A percentile compares a stretch with the other conserved stretches of the same genome.
Conservation (phyloP, 2,113 vertebrate species). For the Brachypodius melanocephalos region DNA sequence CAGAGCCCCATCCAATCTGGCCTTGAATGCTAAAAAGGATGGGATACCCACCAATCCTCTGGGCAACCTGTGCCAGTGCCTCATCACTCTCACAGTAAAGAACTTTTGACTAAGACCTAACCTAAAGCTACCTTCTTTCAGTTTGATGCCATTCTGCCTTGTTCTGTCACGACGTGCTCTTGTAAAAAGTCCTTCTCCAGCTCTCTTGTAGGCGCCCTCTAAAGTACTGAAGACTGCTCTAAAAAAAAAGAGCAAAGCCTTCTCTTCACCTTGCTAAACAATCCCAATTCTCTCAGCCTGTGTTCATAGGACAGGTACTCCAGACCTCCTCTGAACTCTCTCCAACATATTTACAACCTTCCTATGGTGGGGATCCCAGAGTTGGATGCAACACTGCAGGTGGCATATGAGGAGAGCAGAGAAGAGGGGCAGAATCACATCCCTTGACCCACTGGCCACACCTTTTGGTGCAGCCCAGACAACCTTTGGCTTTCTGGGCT, state of each 20-base stretch:
- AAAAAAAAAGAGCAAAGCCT: not conserved
- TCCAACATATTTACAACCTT: not conserved
- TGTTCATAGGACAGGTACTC: not conserved
- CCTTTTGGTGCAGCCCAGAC: not conserved
- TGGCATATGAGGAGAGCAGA: not conserved
- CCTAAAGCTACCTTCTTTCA: not conserved
- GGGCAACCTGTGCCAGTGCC: not conserved
- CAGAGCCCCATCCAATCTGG: not conserved
- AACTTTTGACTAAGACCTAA: not conserved
- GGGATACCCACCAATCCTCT: not conserved
- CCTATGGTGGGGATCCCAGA: not conserved
- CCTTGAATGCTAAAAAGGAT: not conserved
- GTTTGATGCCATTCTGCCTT: not conserved
- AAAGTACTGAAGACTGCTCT: not conserved
- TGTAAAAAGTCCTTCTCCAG: not conserved
- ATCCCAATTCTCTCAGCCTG: not conserved
- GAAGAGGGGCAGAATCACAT: not conserved
- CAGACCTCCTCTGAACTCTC: not conserved
- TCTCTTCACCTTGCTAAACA: not conserved
- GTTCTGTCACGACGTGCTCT: rapidly evolving
- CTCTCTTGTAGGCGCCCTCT: rapidly evolving
- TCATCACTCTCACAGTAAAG: not conserved
- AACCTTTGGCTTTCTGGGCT: not conserved
- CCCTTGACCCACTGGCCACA: not conserved
- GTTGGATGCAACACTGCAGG: not conserved